Base-by-base conservation (phyloP, 2,888 invertebrate genomes). In the Dromius quadrimaculatus region DNA sequence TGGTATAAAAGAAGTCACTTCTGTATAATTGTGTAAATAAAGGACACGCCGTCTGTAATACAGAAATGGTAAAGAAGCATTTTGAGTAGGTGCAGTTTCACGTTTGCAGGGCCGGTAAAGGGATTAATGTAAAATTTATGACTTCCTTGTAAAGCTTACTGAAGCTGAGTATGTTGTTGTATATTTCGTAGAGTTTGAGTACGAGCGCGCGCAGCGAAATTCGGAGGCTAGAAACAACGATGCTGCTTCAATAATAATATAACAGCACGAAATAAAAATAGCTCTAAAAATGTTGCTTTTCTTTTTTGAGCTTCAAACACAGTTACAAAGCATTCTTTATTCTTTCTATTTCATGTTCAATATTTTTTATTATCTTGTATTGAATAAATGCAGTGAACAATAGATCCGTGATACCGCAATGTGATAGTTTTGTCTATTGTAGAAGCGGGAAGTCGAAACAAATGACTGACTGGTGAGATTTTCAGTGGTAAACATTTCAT, bases 21-120 rank as follows among this genome's bases (percentile, higher is more conserved):
- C 79, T 79, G 78, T 79, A 79, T 80, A 79, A 80, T 80, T 80
- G 79, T 79, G 79, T 80, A 80, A 79, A 80, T 80, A 80, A 79
- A 80, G 78, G 78, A 78, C 78, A 77, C 76, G 77, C 78, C 77
- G 77, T 79, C 28, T 43, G 45, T 43, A 43, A 63, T 63, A 63
- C 43, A 63, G 63, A 41, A 36, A 59, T 15, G 59, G 41, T 15
- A 41, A 41, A 17, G 41, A 15, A 41, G 41, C n/a, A n/a, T n/a
- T n/a, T n/a, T n/a, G 8, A 8, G 8, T 8, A 28, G 28, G 28
- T 28, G 28, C 28, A 8, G 28, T 28, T 28, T n/a, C 22, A 19
- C n/a, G 20, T 45, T 17, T 45, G 19, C 45, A 36, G 36, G 36
- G 36, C 45, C n/a, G 45, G 19, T n/a, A 11, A 5, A 20, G 45